Percentiles rank a stretch among this genome's conserved stretches.
Evolutionary conservation across 2,113 vertebrate species (phyloP).

Genomic region (Probosciger aterrimus): DNA sequence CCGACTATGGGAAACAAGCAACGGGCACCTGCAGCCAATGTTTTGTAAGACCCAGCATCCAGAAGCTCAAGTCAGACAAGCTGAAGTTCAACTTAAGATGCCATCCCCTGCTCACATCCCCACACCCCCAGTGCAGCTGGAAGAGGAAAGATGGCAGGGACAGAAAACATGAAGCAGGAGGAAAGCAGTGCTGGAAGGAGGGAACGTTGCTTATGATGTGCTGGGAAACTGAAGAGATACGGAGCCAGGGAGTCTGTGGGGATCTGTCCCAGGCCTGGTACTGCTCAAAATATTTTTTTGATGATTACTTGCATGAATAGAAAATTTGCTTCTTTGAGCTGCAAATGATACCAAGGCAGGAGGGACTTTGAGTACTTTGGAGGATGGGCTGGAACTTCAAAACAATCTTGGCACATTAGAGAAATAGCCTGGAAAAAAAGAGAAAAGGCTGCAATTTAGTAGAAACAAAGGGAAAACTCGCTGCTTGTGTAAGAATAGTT

Average conservation of each 20-base stretch:
- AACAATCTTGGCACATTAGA: background rate
- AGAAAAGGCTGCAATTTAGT: background rate
- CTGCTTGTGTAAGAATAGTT: background rate
- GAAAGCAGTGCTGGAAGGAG: background rate
- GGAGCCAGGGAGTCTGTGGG: background rate
- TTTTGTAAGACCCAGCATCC: background rate
- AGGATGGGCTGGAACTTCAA: conserved; percentile 51
- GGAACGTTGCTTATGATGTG: background rate
- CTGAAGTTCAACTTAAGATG: fast-evolving
- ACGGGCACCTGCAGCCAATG: fast-evolving
- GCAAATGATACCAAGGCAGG: conserved; percentile 22
- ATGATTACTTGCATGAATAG: conserved; percentile 62
- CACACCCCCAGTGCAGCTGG: background rate
- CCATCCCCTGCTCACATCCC: background rate
- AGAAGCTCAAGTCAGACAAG: background rate
- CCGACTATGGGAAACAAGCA: fast-evolving
- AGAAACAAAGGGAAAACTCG: conserved; percentile 37
- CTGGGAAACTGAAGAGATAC: background rate
- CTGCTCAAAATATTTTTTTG: conserved; percentile 59
- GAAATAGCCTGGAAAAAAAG: background rate
- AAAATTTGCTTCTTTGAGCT: conserved; percentile 50
- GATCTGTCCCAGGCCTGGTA: conserved; percentile 43
- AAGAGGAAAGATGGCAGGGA: background rate
- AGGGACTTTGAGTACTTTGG: conserved; percentile 23
- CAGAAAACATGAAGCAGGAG: background rate